These are phyloP conservation scores for Amorpha juglandis DNA, from an alignment of 2,888 invertebrate species.

Conservation along the genomic window DNA sequence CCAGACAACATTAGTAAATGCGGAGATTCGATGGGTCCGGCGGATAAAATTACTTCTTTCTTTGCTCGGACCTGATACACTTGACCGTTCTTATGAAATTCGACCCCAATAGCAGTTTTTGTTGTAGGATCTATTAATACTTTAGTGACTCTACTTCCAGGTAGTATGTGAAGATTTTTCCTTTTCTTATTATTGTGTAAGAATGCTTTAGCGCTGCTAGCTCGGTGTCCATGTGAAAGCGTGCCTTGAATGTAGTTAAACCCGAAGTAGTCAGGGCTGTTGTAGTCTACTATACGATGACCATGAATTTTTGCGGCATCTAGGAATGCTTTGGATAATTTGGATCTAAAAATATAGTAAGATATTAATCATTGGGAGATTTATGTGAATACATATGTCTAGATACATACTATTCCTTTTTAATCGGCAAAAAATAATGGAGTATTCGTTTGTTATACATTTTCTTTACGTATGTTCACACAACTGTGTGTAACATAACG, in stretches of 20 bases:
- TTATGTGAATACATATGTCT: no score
- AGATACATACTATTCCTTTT: no score
- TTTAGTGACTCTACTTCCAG: constrained; percentile 82
- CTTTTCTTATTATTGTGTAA: constrained; percentile 80
- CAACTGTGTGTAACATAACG: no score
- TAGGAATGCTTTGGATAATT: constrained; percentile 87
- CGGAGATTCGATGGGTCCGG: constrained; percentile 91
- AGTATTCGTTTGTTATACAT: no score
- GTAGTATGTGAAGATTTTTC: constrained; percentile 84
- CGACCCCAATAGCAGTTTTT: constrained; percentile 70
- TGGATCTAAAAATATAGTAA: constrained; percentile 57
- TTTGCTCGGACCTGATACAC: constrained; percentile 69
- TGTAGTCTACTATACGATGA: constrained; percentile 87
- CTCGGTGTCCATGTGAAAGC: constrained; percentile 76
- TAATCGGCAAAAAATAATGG: no score
- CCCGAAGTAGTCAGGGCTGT: constrained; percentile 86
- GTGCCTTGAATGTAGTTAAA: constrained; percentile 80
- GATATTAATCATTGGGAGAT: no score
- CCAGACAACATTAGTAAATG: constrained; percentile 89
- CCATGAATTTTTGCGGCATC: constrained; percentile 86
- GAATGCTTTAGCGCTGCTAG: constrained; percentile 85
- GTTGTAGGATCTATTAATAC: constrained; percentile 83
- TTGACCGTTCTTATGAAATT: constrained; percentile 70
- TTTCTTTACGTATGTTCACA: no score
- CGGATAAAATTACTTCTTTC: constrained; percentile 86